phyloP scores from a whole-genome alignment of 2,113 vertebrate genomes.

The Anoplopoma fimbria region DNA sequence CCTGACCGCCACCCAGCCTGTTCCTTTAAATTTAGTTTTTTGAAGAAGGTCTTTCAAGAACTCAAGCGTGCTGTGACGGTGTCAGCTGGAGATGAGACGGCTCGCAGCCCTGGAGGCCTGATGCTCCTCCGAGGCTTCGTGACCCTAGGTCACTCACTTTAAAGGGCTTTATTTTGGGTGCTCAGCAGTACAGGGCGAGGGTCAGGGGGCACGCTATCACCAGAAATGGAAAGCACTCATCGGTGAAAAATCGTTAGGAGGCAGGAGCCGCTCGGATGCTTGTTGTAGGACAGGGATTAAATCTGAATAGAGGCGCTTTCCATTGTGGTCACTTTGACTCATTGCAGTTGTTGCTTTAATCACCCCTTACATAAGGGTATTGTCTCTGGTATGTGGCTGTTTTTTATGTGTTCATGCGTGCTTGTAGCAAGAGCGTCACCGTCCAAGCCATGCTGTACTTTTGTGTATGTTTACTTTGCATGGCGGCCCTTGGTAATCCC shows the following conservation, averaged over 20 bases:
- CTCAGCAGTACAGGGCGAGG: background rate
- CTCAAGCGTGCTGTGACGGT: slow-evolving; percentile 31
- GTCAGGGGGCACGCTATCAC: slow-evolving; percentile 37
- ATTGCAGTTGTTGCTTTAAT: slow-evolving; percentile 39
- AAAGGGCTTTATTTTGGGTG: slow-evolving; percentile 69
- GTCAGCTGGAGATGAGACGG: slow-evolving; percentile 26
- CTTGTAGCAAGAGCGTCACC: background rate
- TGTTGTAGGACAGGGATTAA: slow-evolving; percentile 24
- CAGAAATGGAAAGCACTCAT: slow-evolving; percentile 49
- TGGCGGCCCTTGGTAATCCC: slow-evolving; percentile 46
- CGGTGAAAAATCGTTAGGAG: slow-evolving; percentile 42
- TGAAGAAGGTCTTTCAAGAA: slow-evolving; percentile 31
- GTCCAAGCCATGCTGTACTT: slow-evolving; percentile 53
- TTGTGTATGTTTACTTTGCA: slow-evolving; percentile 62
- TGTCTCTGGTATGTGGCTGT: slow-evolving; percentile 28
- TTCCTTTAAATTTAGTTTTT: slow-evolving; percentile 10
- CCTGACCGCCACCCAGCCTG: background rate
- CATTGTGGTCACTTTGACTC: slow-evolving; percentile 31
- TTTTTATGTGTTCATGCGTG: slow-evolving; percentile 22
- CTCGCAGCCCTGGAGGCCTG: background rate
- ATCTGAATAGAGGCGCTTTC: slow-evolving; percentile 24
- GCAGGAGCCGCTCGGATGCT: background rate
- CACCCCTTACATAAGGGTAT: slow-evolving; percentile 38
- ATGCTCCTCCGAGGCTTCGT: background rate
- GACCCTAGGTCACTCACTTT: slow-evolving; percentile 50